Percentiles rank a stretch among this genome's conserved stretches.
phyloP scores from a whole-genome alignment of 2,797 vertebrate genomes.

The Sphenopsis melanotis region DNA sequence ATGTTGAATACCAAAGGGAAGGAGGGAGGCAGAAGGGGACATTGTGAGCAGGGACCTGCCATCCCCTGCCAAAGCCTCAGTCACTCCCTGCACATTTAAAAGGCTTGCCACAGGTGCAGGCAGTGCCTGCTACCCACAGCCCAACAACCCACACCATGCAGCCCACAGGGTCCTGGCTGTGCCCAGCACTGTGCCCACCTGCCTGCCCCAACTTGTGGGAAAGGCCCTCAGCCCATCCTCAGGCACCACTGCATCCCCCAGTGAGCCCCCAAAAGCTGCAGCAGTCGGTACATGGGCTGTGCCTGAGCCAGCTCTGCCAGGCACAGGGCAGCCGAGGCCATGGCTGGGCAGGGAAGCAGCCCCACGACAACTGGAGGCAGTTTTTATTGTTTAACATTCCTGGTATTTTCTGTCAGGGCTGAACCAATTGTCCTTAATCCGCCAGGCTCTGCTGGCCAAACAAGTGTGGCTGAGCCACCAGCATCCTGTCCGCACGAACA shows the following conservation, averaged over 20 bases:
- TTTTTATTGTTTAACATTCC: constrained; percentile 77
- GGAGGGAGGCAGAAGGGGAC: not conserved
- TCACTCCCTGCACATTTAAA: rapidly evolving
- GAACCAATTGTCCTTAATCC: constrained; percentile 78
- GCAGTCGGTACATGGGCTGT: not conserved
- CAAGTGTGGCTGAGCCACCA: constrained; percentile 69
- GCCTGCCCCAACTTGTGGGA: rapidly evolving
- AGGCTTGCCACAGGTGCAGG: rapidly evolving
- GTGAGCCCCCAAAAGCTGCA: not conserved
- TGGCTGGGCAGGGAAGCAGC: not conserved
- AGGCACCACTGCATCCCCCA: not conserved
- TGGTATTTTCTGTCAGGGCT: constrained; percentile 72
- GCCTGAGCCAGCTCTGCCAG: not conserved
- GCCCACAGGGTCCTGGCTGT: not conserved
- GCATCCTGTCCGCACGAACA: constrained; percentile 68
- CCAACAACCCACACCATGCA: not conserved
- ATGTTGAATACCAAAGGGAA: not conserved
- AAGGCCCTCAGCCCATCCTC: not conserved
- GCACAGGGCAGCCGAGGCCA: not conserved
- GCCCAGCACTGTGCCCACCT: not conserved
- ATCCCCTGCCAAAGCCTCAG: not conserved
- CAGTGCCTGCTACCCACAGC: not conserved
- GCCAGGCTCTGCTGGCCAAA: constrained; percentile 69
- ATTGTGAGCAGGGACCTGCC: not conserved
- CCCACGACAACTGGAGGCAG: constrained; percentile 60